Evolutionary conservation across 2,888 invertebrate species (phyloP).

Genomic region (Mystacides longicornis): DNA sequence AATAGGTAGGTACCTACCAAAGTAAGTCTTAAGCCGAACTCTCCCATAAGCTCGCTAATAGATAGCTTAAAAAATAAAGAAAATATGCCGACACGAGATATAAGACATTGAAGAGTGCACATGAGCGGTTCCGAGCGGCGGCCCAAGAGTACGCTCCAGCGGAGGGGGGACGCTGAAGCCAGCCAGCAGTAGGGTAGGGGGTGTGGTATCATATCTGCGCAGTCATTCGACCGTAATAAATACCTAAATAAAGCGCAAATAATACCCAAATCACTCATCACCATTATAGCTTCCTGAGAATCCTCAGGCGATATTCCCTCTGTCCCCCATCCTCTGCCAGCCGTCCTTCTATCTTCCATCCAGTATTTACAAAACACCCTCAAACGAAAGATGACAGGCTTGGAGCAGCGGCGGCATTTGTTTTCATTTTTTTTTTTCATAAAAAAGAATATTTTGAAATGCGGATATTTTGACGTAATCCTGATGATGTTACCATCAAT

Average conservation of each 20-base stretch:
- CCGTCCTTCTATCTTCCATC: slow-evolving; percentile 1
- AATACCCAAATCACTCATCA: slow-evolving; percentile 57
- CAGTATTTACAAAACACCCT: slow-evolving; percentile 5
- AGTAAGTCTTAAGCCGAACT: no score
- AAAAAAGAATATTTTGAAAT: not conserved
- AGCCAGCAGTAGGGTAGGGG: not conserved
- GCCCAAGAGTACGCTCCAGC: slow-evolving; percentile 10
- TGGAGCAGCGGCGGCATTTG: slow-evolving; percentile 7
- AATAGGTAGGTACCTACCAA: no score
- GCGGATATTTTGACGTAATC: not conserved
- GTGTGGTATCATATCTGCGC: slow-evolving; percentile 44
- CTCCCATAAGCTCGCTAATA: no score
- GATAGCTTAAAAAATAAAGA: no score
- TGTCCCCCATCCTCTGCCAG: slow-evolving; percentile 30
- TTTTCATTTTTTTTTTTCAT: not conserved
- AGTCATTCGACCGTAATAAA: slow-evolving; percentile 54
- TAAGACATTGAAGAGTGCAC: no score
- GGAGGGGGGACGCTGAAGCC: slow-evolving; percentile 7
- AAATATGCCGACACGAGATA: no score
- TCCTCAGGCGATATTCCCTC: slow-evolving; percentile 16
- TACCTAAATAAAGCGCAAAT: slow-evolving; percentile 61
- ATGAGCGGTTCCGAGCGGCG: not conserved
- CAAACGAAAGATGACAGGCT: not conserved
- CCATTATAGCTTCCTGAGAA: slow-evolving; percentile 34
- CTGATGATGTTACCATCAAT: no score